Evolutionary conservation across 2,888 invertebrate species (phyloP), one percentile per base, ranked within the genome.

Genomic region (Chrysina gloriosa): DNA sequence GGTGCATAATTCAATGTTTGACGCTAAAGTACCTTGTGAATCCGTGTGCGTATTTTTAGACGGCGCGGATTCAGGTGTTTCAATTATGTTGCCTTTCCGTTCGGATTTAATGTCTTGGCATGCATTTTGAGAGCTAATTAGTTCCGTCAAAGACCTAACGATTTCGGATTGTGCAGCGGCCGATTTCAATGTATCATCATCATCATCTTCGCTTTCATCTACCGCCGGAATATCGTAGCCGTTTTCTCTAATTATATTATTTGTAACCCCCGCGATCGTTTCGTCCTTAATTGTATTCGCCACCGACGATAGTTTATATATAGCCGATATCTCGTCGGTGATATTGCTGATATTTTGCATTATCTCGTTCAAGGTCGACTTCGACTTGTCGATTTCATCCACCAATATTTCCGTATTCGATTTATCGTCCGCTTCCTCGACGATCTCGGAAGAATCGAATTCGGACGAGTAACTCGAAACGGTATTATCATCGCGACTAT

Each of bases 331-430:
- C 36, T 74, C 74, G 39, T 72, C 73, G 29, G 71, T 72, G 11
- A 74, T 74, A 63, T 72, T 71, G 45, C 69, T 73, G 16, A 74
- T 72, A 66, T 73, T 74, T 25, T 71, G 72, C 69, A 72, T 72
- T 34, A 74, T 74, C 69, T 74, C 73, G 47, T 72, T 66, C 9
- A 74, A 52, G 1, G 73, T 72, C 0, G 72, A 73, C 63, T 73
- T 69, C 3, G 74, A 73, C 47, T 67, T 63, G 19, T 71, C 68
- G 14, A 70, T 70, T 29, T 70, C 71, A 39, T 71, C 63, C 7
- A 72, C 71, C 25, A 71, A 47, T 6, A 56, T 56, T 21, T 50
- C 65, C 9, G 25, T 14, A 11, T 48, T 27, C 3, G 48, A 36
- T 34, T 25, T 7, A 31, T 25, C 34, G 7, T 67, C 48, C 5